Conservation (phyloP, 2,888 invertebrate species). For the Cephus nigrinus region DNA sequence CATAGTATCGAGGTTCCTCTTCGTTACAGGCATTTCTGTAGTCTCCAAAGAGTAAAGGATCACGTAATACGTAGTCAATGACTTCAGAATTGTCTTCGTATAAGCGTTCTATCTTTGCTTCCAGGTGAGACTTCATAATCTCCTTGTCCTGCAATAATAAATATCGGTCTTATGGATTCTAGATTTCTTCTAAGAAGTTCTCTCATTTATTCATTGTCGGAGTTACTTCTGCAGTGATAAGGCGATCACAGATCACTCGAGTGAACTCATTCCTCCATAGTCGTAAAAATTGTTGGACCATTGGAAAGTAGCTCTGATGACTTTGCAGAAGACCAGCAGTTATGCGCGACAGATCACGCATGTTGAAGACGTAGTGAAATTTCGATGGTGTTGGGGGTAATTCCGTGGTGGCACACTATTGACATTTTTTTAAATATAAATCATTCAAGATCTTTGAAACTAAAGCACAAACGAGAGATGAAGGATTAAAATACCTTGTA, state of each 20-base stretch:
- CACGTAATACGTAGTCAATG: slow-evolving; percentile 78
- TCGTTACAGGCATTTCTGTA: slow-evolving; percentile 88
- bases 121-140: slow-evolving; percentile 72
- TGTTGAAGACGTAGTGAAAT: slow-evolving; percentile 95
- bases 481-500: slow-evolving; percentile 73
- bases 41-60: slow-evolving; percentile 90
- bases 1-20: slow-evolving; percentile 83
- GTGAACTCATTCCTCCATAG: slow-evolving; percentile 94
- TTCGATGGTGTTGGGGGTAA: slow-evolving; percentile 92
- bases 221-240: slow-evolving; percentile 75
- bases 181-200: not conserved
- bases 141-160: slow-evolving; percentile 71
- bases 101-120: slow-evolving; percentile 71
- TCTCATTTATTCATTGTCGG: not conserved
- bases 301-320: slow-evolving; percentile 76
- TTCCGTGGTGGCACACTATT: slow-evolving; percentile 77
- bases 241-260: slow-evolving; percentile 87
- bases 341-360: slow-evolving; percentile 89
- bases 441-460: not conserved
- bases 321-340: slow-evolving; percentile 85
- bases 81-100: slow-evolving; percentile 68
- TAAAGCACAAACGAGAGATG: not conserved
- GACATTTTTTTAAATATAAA: slow-evolving; percentile 11
- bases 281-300: slow-evolving; percentile 78
- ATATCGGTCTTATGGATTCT: not conserved